Evolutionary conservation across 1,140 invertebrate genomes (phyloP).

Genomic region (Metopolophium dirhodum): DNA sequence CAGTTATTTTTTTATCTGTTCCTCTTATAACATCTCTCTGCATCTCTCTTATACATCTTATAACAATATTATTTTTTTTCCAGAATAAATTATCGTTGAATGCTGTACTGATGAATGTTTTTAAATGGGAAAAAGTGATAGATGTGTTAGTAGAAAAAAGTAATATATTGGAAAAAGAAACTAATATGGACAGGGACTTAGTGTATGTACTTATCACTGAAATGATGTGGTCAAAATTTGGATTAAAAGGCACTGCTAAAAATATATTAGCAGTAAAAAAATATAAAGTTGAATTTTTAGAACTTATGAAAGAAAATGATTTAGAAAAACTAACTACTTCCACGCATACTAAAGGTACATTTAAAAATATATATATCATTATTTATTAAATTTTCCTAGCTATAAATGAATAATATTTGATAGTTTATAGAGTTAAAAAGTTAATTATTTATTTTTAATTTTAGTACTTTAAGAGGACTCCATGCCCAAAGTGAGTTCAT

Average conservation of each 20-base stretch:
- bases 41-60: background rate
- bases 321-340: conserved; percentile 17
- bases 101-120: conserved; percentile 75
- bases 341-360: background rate
- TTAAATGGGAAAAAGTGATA: conserved; percentile 72
- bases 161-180: conserved; percentile 72
- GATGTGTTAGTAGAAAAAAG: conserved; percentile 71
- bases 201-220: conserved; percentile 81
- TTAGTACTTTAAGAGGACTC: background rate
- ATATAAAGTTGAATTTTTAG: conserved; percentile 58
- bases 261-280: conserved; percentile 49
- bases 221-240: conserved; percentile 78
- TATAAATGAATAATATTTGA: background rate
- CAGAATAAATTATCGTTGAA: conserved; percentile 77
- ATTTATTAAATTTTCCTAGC: background rate
- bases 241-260: conserved; percentile 65
- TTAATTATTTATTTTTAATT: background rate
- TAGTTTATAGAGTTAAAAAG: background rate
- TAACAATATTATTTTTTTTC: conserved; percentile 61
- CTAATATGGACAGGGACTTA: conserved; percentile 73
- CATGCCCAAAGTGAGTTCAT: background rate
- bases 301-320: conserved; percentile 29
- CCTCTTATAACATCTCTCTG: no score
- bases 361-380: background rate
- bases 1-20: no score